Evolutionary conservation across 2,888 invertebrate species (phyloP).

Genomic region (Ganaspis brasiliensis): DNA sequence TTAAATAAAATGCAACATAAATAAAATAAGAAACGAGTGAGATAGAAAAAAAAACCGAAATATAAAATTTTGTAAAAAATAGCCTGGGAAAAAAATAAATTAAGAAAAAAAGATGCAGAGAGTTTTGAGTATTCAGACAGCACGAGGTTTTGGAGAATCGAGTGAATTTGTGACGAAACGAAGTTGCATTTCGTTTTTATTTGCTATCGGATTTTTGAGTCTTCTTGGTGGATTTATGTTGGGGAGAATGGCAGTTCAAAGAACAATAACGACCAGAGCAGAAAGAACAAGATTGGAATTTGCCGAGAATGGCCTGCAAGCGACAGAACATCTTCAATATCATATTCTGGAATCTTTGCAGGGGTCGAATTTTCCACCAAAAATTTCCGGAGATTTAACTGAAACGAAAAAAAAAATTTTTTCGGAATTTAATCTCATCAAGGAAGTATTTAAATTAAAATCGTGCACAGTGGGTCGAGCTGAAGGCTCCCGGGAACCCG

Average conservation of each 20-base stretch:
- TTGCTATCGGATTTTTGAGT: slow-evolving; percentile 81
- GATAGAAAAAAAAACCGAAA: background rate
- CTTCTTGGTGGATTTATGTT: slow-evolving; percentile 81
- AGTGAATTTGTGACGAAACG: slow-evolving; percentile 81
- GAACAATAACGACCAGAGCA: slow-evolving; percentile 72
- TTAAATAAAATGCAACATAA: background rate
- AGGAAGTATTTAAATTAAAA: slow-evolving; percentile 61
- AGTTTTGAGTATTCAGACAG: slow-evolving; percentile 80
- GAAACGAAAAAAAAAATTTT: slow-evolving; percentile 53
- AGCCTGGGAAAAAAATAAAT: no score
- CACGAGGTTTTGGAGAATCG: slow-evolving; percentile 75
- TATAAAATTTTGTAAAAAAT: no score
- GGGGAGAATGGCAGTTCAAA: slow-evolving; percentile 80
- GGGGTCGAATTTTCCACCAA: slow-evolving; percentile 56
- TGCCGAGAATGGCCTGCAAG: slow-evolving; percentile 72
- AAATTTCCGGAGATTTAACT: slow-evolving; percentile 27
- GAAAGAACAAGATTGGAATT: slow-evolving; percentile 71
- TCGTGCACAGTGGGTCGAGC: slow-evolving; percentile 65
- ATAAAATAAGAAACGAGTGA: slow-evolving; percentile 4
- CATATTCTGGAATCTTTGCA: slow-evolving; percentile 64
- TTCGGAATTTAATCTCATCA: slow-evolving; percentile 55
- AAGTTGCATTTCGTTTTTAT: slow-evolving; percentile 80
- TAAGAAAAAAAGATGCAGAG: slow-evolving; percentile 77
- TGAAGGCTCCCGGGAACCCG: slow-evolving; percentile 67
- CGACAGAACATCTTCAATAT: slow-evolving; percentile 67